Evolutionary conservation across 2,797 vertebrate genomes (phyloP), one percentile per base, ranked within the genome.

Genomic region (Falco cherrug): DNA sequence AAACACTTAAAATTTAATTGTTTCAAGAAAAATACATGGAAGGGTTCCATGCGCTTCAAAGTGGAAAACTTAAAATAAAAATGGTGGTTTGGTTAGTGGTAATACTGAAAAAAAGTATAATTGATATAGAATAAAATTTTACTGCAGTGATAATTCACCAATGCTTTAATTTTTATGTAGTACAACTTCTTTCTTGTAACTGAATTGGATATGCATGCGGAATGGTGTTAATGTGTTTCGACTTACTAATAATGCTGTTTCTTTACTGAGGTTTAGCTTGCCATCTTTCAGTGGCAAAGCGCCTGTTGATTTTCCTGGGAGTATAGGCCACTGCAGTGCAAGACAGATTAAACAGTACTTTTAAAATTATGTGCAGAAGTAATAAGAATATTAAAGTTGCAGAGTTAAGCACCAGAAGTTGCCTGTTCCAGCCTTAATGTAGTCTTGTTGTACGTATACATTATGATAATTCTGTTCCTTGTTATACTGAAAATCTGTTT

Each of bases 401-500:
- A 5, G 78, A 95, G 92, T 92, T 95, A 94, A 78, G 87, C 92
- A 94, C 54, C 89, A 93, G 74, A 96, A 97, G 86, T 92, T 96
- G 88, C 75, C 73, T 93, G 78, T 96, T 96, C 81, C 90, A 96
- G 92, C 90, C 88, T 97, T 94, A 96, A 95, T 94, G 93, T 93
- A 90, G 95, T 94, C 93, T 91, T 97, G 94, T 94, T 97, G 96
- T 97, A 92, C 75, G 0, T 97, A 95, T 97, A 94, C 93, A 93
- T 97, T 97, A 95, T 97, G 96, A 90, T 95, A 95, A 94, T 97
- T 93, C 84, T 95, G 95, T 89, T 95, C 93, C 96, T 92, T 95
- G 96, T 97, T 95, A 96, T 91, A 95, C 92, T 95, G 96, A 90
- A 95, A 96, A 95, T 97, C 96, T 97, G 94, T 97, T 96, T 96